Evolutionary conservation across 92 coral and sea anemone genomes (phyloP), one percentile per base, ranked within the genome.

Genomic region (Hydrozoanthus gracilis): DNA sequence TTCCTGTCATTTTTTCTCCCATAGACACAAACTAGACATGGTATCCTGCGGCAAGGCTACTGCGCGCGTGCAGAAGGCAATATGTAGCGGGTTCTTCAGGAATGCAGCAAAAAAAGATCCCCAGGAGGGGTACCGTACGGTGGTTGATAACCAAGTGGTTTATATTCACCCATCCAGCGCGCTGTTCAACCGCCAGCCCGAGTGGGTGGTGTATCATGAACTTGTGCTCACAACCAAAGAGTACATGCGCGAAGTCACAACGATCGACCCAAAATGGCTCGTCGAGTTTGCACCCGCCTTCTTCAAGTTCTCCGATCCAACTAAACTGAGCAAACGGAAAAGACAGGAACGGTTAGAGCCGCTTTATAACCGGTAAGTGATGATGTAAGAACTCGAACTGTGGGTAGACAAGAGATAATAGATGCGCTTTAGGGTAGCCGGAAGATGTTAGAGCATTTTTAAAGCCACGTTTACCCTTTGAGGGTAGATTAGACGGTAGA

Each of bases 41-140:
- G 99, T 96, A 0, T 96, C 99, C 12, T 93, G 99, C 71, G 99
- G 99, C 48, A 96, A 95, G 78, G 92, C 94, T 84, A 92, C 91
- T 51, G 95, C 98, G 56, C 96, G 99, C 20, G 95, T 92, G 44
- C 99, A 96, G 85, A 96, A 96, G 86, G 96, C 99, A 45, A 93
- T 96, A 71, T 95, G 98, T 86, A 96, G 99, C 73, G 99, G 99
- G 46, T 96, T 96, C 92, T 96, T 96, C 91, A 93, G 99, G 62
- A 96, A 96, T 85, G 96, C 99, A 44, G 99, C 99, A 49, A 91
- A 98, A 68, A 96, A 96, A 83, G 99, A 96, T 60, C 99, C 99
- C 73, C 99, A 96, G 93, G 99, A 96, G 87, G 99, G 99, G 17
- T 96, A 96, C 98, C 96, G 98, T 35, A 96, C 99, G 10, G 95